A percentile compares a stretch with the other conserved stretches of the same genome.
phyloP scores from a whole-genome alignment of 2,797 vertebrate species.

The Chromobotia macracanthus region DNA sequence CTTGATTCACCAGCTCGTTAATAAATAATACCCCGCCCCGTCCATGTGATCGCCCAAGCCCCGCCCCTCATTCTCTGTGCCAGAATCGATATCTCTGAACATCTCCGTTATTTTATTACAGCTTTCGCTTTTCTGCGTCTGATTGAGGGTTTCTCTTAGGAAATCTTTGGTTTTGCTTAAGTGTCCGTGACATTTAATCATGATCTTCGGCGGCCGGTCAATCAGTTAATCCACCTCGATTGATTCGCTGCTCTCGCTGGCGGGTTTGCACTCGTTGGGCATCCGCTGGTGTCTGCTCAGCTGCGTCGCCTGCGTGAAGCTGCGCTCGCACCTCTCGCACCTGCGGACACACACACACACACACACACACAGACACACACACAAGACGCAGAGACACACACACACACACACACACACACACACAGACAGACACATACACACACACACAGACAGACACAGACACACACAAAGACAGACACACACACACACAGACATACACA shows the following conservation, averaged over 20 bases:
- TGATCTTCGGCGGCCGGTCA: constrained; percentile 83
- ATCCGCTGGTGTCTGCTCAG: constrained; percentile 98
- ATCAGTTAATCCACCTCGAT: constrained; percentile 96
- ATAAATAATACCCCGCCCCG: constrained; percentile 90
- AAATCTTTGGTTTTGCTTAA: constrained; percentile 97
- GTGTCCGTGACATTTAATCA: constrained; percentile 94
- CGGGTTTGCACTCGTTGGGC: constrained; percentile 98
- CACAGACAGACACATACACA: too few species aligned
- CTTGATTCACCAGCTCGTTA: constrained; percentile 79
- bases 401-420: too few species aligned
- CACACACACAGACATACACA: too few species aligned
- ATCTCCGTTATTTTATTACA: constrained; percentile 95
- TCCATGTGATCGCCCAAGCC: too few species aligned
- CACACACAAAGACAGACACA: too few species aligned
- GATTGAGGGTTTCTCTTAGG: constrained; percentile 94
- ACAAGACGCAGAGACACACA: too few species aligned
- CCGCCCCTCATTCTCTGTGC: constrained; percentile 74
- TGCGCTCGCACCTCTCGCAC: constrained; percentile 97
- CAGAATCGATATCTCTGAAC: constrained; percentile 90
- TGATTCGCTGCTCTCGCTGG: constrained; percentile 97
- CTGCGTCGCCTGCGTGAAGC: constrained; percentile 99
- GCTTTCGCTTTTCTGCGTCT: constrained; percentile 90
- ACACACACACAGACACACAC: too few species aligned
- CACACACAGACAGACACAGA: too few species aligned
- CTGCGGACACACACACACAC: constrained; percentile 69